phyloP scores from a whole-genome alignment of 2,113 vertebrate species.

The Callochromis pleurospilus region DNA sequence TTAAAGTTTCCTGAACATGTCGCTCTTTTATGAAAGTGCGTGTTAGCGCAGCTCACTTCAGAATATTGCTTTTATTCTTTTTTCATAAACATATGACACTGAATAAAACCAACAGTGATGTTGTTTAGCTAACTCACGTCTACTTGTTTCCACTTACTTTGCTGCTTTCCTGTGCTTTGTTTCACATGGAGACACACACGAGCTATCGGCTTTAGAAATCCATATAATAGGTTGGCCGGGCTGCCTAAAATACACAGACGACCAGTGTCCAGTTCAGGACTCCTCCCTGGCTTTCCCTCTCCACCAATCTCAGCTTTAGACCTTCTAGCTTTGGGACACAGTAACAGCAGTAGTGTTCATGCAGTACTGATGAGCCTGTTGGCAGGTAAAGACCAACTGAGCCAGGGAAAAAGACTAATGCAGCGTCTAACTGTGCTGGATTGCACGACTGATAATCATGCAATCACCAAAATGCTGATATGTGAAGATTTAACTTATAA shows the following conservation, averaged over 20 bases:
- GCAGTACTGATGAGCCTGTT: neutral
- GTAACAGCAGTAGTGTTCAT: neutral
- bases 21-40: neutral
- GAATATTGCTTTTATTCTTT: neutral
- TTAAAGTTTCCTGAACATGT: neutral
- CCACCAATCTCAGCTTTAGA: neutral
- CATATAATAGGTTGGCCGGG: fast-evolving
- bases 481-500: neutral
- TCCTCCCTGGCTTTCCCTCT: neutral
- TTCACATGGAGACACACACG: neutral
- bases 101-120: neutral
- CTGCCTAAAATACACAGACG: neutral
- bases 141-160: neutral
- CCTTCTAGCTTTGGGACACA: neutral
- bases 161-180: neutral
- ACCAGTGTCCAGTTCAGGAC: neutral
- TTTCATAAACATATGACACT: neutral
- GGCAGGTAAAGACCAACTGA: neutral
- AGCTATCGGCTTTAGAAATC: neutral
- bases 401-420: neutral
- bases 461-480: neutral
- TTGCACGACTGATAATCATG: neutral
- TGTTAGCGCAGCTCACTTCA: neutral
- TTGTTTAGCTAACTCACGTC: neutral
- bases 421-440: neutral